Evolutionary conservation across 2,113 vertebrate species (phyloP).

Genomic region (Monopterus albus): DNA sequence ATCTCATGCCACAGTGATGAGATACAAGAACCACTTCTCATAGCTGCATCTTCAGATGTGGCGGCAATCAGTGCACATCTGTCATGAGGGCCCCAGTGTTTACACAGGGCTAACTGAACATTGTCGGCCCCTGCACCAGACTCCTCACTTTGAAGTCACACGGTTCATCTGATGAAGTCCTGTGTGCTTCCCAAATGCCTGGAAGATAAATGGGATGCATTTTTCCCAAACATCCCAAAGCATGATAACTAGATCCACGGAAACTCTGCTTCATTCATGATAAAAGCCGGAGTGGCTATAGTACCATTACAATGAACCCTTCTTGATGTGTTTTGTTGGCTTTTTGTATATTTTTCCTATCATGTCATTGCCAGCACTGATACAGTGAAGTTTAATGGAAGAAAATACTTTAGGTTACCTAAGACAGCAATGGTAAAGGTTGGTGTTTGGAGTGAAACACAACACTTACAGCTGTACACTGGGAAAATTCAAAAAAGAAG

Average conservation of each 20-base stretch:
- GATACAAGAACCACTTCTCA: slow-evolving; percentile 44
- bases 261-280: slow-evolving; percentile 48
- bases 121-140: slow-evolving; percentile 36
- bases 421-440: not conserved
- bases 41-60: slow-evolving; percentile 44
- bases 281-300: slow-evolving; percentile 23
- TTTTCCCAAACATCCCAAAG: slow-evolving; percentile 56
- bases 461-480: not conserved
- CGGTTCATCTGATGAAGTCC: slow-evolving; percentile 51
- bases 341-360: not conserved
- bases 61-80: slow-evolving; percentile 63
- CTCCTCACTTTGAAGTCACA: slow-evolving; percentile 55
- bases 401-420: not conserved
- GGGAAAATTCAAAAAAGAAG: not conserved
- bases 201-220: slow-evolving; percentile 52
- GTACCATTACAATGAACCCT: slow-evolving; percentile 3
- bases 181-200: slow-evolving; percentile 26
- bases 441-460: not conserved
- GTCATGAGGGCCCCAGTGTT: slow-evolving; percentile 67
- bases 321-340: not conserved
- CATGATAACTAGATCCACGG: slow-evolving; percentile 54
- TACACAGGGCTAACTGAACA: slow-evolving; percentile 51
- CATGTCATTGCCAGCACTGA: not conserved
- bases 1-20: slow-evolving; percentile 58
- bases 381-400: not conserved